Evolutionary conservation across 2,888 invertebrate species (phyloP), one percentile per base, ranked within the genome.

Genomic region (Drosophila hamatofila): DNA sequence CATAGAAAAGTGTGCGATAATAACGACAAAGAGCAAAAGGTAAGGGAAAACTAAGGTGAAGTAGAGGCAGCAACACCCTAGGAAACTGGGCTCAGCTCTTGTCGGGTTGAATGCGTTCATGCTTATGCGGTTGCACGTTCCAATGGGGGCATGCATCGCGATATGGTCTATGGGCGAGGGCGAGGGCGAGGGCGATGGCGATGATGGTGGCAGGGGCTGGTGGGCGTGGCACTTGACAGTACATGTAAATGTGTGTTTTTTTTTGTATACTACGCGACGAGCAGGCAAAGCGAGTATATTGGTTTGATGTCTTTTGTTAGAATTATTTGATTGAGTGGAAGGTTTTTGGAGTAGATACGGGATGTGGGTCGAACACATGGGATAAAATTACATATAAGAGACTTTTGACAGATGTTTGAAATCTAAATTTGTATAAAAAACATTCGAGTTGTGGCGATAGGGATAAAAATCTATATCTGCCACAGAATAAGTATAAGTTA

Each of bases 51-150:
- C n/a, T 11, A 33, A 46, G 11, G 7, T 11, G 27, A 18, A 33
- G 18, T 7, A 49, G 18, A 39, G 27, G 48, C 48, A 35, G 52
- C 59, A 44, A 78, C 63, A 66, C 63, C 61, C 60, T 66, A 61
- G 57, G 23, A 56, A 63, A 27, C 33, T 59, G 62, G 56, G 54
- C 75, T 58, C 44, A 30, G 61, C 33, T 66, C 57, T 59, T 35
- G 57, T 27, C 51, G 64, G 58, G 65, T 55, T 63, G 55, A 61
- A 44, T 64, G 51, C 42, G 58, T 63, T 63, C 62, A 59, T 12
- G 60, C 59, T 88, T 83, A 83, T 89, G 84, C 87, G 57, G 66
- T 54, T 89, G 83, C 83, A 83, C 83, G 83, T 88, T 75, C 70
- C 72, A 18, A 21, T 8, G 49, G 67, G 48, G 68, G 60, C 68